Evolutionary conservation across 2,888 invertebrate genomes (phyloP), one percentile per base, ranked within the genome.

Genomic region (Atethmia centrago): DNA sequence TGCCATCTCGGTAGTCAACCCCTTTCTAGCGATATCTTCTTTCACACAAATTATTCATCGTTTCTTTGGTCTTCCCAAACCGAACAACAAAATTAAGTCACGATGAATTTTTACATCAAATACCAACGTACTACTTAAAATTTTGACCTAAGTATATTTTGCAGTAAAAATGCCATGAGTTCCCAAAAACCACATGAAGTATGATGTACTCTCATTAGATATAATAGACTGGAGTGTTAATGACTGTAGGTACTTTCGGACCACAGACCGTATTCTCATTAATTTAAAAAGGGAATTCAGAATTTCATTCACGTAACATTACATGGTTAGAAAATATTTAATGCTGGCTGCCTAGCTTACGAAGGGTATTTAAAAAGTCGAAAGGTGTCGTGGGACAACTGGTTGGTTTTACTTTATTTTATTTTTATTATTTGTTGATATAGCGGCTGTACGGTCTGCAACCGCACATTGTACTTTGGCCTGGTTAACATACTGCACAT

Each of bases 141-240:
- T 47, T 47, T 49, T 49, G 21, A 49, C 7, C 21, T 51, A 42
- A 42, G 42, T 12, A 45, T 28, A 74, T 55, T 61, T 70, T 40
- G 16, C n/a, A 51, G 25, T 31, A 36, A 51, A 62, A 65, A 65
- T 36, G 49, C 51, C 49, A 31, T 0, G 42, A 64, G 49, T 36
- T 66, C 28, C 56, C 12, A 49, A 47, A n/a, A 56, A 55, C 66
- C 62, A 65, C 78, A 65, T 53, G 61, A 71, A 66, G 66, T n/a
- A 62, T n/a, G 14, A 45, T 5, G 19, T 45, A 14, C 51, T 36
- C 78, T 77, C 66, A 77, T 78, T 71, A 78, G 62, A 51, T 10
- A 51, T 40, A 77, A 77, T 49, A 67, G 10, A 67, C 67, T 49
- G 25, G 21, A 63, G 40, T 47, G 51, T 4, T 77, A 63, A 77